A percentile compares a stretch with the other conserved stretches of the same genome.
Evolutionary conservation across 2,888 invertebrate species (phyloP).

Genomic region (Caenorhabditis sp.): DNA sequence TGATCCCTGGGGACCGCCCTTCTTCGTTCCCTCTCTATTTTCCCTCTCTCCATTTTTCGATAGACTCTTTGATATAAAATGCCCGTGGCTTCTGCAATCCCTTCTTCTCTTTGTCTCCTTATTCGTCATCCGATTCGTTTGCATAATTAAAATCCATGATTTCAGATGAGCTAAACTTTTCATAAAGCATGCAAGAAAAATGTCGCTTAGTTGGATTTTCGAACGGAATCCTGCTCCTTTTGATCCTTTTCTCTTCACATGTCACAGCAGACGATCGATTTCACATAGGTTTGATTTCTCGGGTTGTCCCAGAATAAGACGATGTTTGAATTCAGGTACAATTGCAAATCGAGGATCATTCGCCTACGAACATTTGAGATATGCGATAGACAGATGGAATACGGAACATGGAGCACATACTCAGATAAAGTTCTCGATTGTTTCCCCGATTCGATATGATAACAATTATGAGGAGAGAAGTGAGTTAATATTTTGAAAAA

Average conservation of each 20-base stretch:
- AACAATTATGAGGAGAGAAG: conserved; percentile 73
- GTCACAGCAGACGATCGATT: conserved; percentile 54
- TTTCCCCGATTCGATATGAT: conserved; percentile 67
- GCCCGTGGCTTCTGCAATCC: conserved; percentile 38
- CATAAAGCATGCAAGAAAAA: conserved; percentile 64
- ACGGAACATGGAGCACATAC: conserved; percentile 72
- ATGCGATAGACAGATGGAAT: conserved; percentile 81
- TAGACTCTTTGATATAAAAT: conserved; percentile 56
- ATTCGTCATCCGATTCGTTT: conserved; percentile 22
- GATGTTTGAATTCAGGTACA: conserved; percentile 56
- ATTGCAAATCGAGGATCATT: conserved; percentile 70
- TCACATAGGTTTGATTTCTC: conserved; percentile 39
- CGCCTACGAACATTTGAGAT: conserved; percentile 77
- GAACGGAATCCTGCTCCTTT: conserved; percentile 24
- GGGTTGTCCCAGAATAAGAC: background rate
- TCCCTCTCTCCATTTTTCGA: conserved; percentile 29
- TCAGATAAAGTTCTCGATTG: conserved; percentile 72
- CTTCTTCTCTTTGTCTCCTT: conserved; percentile 9
- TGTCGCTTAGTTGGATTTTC: conserved; percentile 63
- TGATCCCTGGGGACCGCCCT: conserved; percentile 17
- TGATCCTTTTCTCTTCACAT: background rate
- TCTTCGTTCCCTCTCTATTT: conserved; percentile 24
- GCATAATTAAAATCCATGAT: conserved; percentile 22
- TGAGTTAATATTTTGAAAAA: conserved; percentile 15
- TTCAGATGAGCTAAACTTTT: conserved; percentile 66